phyloP scores from a whole-genome alignment of 2,888 invertebrate species.

The Proisotoma minuta region DNA sequence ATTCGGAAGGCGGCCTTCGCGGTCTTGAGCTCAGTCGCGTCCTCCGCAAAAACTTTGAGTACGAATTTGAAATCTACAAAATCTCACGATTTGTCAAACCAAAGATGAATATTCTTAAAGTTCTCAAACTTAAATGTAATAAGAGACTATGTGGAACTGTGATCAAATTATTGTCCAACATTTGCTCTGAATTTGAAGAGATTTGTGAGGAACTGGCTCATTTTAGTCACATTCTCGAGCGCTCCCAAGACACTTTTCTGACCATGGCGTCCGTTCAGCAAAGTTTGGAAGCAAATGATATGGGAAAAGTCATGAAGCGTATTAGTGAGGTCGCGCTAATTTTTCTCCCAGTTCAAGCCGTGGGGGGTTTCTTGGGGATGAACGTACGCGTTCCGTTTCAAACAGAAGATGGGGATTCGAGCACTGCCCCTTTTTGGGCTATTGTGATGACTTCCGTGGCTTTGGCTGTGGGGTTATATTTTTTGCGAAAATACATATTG shows the following conservation, averaged over 20 bases:
- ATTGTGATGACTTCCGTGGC: background rate
- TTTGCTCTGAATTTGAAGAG: slow-evolving; percentile 13
- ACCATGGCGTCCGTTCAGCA: slow-evolving; percentile 3
- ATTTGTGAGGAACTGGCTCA: slow-evolving; percentile 1
- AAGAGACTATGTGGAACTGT: slow-evolving; percentile 4
- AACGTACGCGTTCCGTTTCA: slow-evolving; percentile 11
- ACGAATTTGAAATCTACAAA: slow-evolving; percentile 12
- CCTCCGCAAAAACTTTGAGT: slow-evolving; percentile 12
- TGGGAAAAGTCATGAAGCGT: slow-evolving; percentile 16
- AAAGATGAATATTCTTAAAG: slow-evolving; percentile 14
- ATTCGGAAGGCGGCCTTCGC: background rate
- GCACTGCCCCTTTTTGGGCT: background rate
- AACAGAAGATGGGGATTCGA: background rate
- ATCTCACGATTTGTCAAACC: slow-evolving; percentile 16
- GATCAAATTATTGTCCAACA: slow-evolving; percentile 4
- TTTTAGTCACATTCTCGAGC: slow-evolving; percentile 13
- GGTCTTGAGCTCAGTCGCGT: background rate
- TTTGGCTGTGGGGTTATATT: background rate
- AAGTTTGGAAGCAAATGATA: slow-evolving; percentile 15
- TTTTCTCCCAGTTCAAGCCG: slow-evolving; percentile 10
- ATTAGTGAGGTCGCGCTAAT: slow-evolving; percentile 17
- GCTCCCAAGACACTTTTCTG: slow-evolving; percentile 17
- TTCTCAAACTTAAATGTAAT: slow-evolving; percentile 11
- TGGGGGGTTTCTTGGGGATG: slow-evolving; percentile 16
- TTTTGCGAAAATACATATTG: background rate